These are phyloP conservation scores for Nectonema munidae DNA, from an alignment of 2,888 invertebrate species.

Conservation along the genomic window DNA sequence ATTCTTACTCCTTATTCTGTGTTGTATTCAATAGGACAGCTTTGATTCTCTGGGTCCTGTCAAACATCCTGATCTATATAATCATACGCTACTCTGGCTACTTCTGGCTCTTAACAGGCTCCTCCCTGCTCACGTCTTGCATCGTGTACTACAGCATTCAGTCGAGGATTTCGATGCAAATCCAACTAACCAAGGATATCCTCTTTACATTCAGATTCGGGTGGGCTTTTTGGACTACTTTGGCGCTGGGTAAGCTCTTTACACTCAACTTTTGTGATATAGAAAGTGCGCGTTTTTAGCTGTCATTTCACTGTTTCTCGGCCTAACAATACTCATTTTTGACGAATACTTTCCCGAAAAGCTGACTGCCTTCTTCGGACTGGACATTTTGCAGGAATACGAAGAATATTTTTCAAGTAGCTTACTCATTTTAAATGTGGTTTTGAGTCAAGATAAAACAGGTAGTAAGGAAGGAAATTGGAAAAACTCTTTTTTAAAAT, in stretches of 20 bases:
- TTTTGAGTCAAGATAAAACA: no score
- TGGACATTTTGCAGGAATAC: conserved; percentile 27
- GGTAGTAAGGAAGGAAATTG: no score
- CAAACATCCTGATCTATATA: conserved; percentile 28
- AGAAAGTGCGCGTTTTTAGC: conserved; percentile 24
- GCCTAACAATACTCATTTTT: conserved; percentile 24
- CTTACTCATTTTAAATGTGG: no score
- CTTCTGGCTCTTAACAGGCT: conserved; percentile 27
- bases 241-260: conserved; percentile 25
- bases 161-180: conserved; percentile 27
- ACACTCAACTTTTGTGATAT: conserved; percentile 2
- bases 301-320: conserved; percentile 25
- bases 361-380: conserved; percentile 27
- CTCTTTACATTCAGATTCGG: conserved; percentile 27
- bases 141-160: conserved; percentile 27
- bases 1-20: no score
- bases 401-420: conserved; percentile 28
- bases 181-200: conserved; percentile 25
- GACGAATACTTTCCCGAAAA: conserved; percentile 26
- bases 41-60: conserved; percentile 29
- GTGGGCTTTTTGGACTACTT: conserved; percentile 28
- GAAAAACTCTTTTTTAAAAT: no score
- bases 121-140: conserved; percentile 27
- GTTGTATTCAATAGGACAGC: no score
- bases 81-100: conserved; percentile 29